These are phyloP conservation scores for Amphipoea oculea DNA, from an alignment of 2,888 invertebrate genomes.

Conservation along the genomic window DNA sequence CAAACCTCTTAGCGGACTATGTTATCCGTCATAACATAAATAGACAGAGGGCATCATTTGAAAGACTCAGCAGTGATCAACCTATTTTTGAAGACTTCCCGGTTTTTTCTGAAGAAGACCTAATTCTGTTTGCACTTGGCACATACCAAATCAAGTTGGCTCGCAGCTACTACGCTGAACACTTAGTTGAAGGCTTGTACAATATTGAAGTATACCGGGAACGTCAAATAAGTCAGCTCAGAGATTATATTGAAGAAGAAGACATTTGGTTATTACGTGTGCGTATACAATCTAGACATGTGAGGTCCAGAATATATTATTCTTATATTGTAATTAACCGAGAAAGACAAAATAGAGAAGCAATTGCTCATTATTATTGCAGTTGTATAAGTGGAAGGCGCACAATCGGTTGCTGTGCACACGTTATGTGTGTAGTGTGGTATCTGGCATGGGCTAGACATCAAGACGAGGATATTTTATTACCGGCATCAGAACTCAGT, in stretches of 20 bases:
- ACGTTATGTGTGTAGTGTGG: too few relatives aligned
- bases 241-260: not conserved
- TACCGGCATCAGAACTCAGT: too few relatives aligned
- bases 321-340: not conserved
- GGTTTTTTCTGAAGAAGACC: not conserved
- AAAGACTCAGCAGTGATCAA: too few relatives aligned
- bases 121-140: not conserved
- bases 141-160: not conserved
- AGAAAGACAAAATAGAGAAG: not conserved
- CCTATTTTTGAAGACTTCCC: not conserved
- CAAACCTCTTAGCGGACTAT: too few relatives aligned
- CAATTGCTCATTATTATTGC: not conserved
- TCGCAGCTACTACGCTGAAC: not conserved
- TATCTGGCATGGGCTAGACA: too few relatives aligned
- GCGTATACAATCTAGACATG: not conserved
- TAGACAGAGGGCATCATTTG: too few relatives aligned
- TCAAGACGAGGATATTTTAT: too few relatives aligned
- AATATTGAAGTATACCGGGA: not conserved
- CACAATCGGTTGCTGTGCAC: too few relatives aligned
- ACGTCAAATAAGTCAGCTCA: not conserved
- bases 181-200: not conserved
- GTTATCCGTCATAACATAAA: too few relatives aligned
- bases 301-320: slow-evolving; percentile 1
- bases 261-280: slow-evolving; percentile 1
- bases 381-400: not conserved